Evolutionary conservation across 2,113 vertebrate species (phyloP), one percentile per base, ranked within the genome.

Genomic region (Menidia beryllina): DNA sequence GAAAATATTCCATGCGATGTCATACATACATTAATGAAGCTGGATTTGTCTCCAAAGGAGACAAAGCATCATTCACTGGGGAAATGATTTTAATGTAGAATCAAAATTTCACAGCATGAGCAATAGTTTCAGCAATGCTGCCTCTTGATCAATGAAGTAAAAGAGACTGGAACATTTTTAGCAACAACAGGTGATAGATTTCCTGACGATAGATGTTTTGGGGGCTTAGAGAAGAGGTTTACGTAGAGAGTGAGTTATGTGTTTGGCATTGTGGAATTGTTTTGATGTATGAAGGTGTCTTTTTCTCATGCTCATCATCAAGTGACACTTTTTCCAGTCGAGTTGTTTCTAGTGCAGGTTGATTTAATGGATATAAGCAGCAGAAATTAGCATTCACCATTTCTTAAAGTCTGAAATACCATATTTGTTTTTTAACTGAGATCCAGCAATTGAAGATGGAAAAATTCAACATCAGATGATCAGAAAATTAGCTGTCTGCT

Each of bases 1-100:
- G 3, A 61, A 43, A 50, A 13, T 30, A 0, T 41, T 24, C 1
- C 51, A 63, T 77, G 69, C 17, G 8, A 59, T 58, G 50, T 79
- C 71, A 76, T 25, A 36, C 56, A 82, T 73, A 41, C 59, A 60
- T 79, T 61, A 60, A 81, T 66, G 54, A 69, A 78, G 70, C 45
- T 53, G 25, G 0, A 34, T 39, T 53, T 68, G 20, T 74, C 15
- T 20, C 15, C 47, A 13, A 58, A 57, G 53, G 26, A 54, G n/a
- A 38, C n/a, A 61, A 55, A 71, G 62, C 51, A 49, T 64, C 45
- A 45, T 54, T 69, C 38, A 71, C 21, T 1, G 9, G 49, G 57
- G 23, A 67, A 64, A 75, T 62, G 57, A 48, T 68, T 60, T 77
- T 63, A 48, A 26, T 8, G 23, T 9, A 39, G 54, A 9, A 47